phyloP scores from a whole-genome alignment of 1,140 invertebrate genomes.

The Neodiprion pinetum region DNA sequence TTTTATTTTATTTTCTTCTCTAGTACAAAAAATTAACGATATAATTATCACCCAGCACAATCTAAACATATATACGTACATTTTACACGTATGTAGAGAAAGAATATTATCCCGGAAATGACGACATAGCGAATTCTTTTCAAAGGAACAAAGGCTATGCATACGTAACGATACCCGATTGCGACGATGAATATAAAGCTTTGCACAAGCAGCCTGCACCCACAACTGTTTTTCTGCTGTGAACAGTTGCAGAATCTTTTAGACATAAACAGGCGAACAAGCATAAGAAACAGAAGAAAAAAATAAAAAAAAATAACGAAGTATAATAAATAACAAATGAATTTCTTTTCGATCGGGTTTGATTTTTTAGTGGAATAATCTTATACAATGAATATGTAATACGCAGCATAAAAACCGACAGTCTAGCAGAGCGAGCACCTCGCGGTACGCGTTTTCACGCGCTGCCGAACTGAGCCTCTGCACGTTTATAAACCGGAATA shows the following conservation, averaged over 20 bases:
- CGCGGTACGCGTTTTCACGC: slow-evolving; percentile 57
- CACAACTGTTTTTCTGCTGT: not conserved
- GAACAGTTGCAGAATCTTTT: too few relatives aligned
- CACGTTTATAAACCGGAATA: slow-evolving; percentile 64
- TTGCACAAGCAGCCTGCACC: slow-evolving; percentile 12
- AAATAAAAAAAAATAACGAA: slow-evolving; percentile 23
- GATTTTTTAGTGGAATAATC: slow-evolving; percentile 66
- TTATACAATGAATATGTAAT: slow-evolving; percentile 58
- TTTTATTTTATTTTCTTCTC: too few relatives aligned
- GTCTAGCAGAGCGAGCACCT: slow-evolving; percentile 64
- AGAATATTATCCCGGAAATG: too few relatives aligned
- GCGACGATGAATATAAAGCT: slow-evolving; percentile 34
- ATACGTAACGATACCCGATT: slow-evolving; percentile 29
- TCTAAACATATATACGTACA: too few relatives aligned
- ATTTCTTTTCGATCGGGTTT: slow-evolving; percentile 61
- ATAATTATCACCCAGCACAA: too few relatives aligned
- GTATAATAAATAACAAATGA: slow-evolving; percentile 57
- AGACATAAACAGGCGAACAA: too few relatives aligned
- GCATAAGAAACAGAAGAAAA: too few relatives aligned
- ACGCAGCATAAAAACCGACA: slow-evolving; percentile 63
- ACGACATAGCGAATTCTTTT: not conserved
- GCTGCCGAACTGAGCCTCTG: slow-evolving; percentile 54
- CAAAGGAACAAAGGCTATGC: not conserved
- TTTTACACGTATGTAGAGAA: too few relatives aligned
- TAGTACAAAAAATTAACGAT: too few relatives aligned